Percentiles rank a stretch among this genome's conserved stretches.
Evolutionary conservation across 2,888 invertebrate genomes (phyloP).

Genomic region (Syrphus vitripennis): DNA sequence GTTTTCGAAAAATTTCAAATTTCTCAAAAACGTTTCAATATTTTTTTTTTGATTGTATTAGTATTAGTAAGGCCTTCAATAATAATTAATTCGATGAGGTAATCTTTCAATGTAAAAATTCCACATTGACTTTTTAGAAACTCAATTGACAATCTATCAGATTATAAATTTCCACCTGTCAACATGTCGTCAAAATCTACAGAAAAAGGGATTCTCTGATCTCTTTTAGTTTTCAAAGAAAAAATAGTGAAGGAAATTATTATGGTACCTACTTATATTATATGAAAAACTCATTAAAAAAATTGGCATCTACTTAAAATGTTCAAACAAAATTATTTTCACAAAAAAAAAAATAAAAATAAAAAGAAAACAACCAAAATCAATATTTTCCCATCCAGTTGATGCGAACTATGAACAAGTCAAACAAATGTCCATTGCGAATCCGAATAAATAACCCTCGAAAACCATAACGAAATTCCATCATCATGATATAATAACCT

Average conservation of each 20-base stretch:
- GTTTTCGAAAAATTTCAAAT: too few relatives aligned
- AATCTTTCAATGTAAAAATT: too few relatives aligned
- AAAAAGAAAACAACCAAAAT: background rate
- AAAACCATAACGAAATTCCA: constrained; percentile 51
- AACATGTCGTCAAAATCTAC: too few relatives aligned
- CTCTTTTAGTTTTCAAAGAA: background rate
- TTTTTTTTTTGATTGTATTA: too few relatives aligned
- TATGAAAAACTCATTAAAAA: background rate
- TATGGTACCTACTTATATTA: background rate
- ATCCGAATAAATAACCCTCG: constrained; percentile 2
- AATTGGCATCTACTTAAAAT: constrained; percentile 6
- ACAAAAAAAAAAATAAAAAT: background rate
- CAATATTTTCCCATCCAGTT: constrained; percentile 30
- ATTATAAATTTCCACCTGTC: background rate
- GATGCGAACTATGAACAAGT: constrained; percentile 29
- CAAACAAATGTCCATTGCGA: constrained; percentile 53
- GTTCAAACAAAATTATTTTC: background rate
- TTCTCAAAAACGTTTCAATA: too few relatives aligned
- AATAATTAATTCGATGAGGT: too few relatives aligned
- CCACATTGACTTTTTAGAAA: too few relatives aligned
- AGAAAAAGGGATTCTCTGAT: background rate
- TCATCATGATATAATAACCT: background rate
- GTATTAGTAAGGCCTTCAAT: too few relatives aligned
- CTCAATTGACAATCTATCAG: background rate
- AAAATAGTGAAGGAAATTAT: background rate